These are phyloP conservation scores for Leucoma salicis DNA, from an alignment of 2,888 invertebrate species.

Conservation along the genomic window DNA sequence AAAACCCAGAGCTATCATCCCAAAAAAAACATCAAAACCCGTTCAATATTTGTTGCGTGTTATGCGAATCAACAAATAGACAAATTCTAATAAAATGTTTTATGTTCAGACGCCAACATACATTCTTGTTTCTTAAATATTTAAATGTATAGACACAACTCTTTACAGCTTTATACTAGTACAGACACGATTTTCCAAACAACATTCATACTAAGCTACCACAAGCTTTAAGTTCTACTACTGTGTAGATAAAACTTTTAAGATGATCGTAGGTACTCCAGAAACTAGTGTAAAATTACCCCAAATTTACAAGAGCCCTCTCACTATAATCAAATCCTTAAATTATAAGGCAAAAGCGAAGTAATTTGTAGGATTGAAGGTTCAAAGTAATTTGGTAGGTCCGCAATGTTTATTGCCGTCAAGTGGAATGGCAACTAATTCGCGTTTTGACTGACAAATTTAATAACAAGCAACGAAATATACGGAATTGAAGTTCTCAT, in stretches of 20 bases:
- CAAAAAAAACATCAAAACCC: no score
- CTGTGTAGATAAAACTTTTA: conserved; percentile 54
- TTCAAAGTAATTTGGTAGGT: conserved; percentile 36
- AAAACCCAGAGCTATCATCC: no score
- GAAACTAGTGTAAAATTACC: conserved; percentile 48
- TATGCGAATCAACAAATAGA: no score
- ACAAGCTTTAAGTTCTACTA: conserved; percentile 37
- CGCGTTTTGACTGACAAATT: conserved; percentile 62
- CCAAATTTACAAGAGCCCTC: conserved; percentile 38
- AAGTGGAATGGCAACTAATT: conserved; percentile 59
- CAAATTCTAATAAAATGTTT: no score
- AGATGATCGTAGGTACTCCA: conserved; percentile 48
- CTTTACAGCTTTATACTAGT: no score
- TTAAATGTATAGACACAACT: no score
- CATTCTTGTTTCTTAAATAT: no score
- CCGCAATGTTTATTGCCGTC: conserved; percentile 62
- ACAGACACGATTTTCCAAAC: conserved; percentile 28
- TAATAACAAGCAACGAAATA: conserved; percentile 59
- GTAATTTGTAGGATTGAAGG: conserved; percentile 24
- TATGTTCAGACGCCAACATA: no score
- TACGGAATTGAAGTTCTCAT: conserved; percentile 31
- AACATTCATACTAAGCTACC: conserved; percentile 21
- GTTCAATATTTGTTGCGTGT: no score
- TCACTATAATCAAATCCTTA: conserved; percentile 11
- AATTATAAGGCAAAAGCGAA: conserved; percentile 19